These are phyloP conservation scores for Hormaphis cornu DNA, from an alignment of 1,140 invertebrate species.

Conservation along the genomic window DNA sequence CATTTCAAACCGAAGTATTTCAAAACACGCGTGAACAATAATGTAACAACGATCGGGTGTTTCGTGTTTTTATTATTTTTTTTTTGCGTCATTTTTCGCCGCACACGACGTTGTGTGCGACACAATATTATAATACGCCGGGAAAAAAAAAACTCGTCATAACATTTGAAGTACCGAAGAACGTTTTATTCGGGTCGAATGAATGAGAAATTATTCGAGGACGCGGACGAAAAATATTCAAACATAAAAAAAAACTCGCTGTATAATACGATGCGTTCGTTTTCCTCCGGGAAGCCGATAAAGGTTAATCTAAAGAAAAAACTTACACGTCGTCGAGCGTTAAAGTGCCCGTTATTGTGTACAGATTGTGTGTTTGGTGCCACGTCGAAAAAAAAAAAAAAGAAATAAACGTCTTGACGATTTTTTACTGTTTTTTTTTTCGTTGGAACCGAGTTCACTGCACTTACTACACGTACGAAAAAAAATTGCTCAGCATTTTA, in stretches of 20 bases:
- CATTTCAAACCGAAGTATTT: too few relatives aligned
- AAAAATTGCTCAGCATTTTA: too few relatives aligned
- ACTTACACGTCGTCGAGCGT: not conserved
- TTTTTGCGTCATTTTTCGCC: too few relatives aligned
- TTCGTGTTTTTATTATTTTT: too few relatives aligned
- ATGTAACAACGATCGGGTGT: too few relatives aligned
- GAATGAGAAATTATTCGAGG: not conserved
- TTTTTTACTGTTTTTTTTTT: not conserved
- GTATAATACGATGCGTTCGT: not conserved
- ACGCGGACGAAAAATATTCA: not conserved
- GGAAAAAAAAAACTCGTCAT: too few relatives aligned
- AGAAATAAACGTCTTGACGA: not conserved
- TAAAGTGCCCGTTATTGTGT: not conserved
- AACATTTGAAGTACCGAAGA: too few relatives aligned
- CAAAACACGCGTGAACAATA: too few relatives aligned
- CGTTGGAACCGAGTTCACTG: not conserved
- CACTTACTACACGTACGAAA: too few relatives aligned
- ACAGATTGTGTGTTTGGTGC: not conserved
- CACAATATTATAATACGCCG: too few relatives aligned
- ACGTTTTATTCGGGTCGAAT: too few relatives aligned
- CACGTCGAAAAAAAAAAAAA: not conserved
- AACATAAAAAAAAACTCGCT: not conserved
- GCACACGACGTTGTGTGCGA: too few relatives aligned
- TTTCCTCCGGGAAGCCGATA: not conserved
- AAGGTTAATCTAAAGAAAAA: constrained; percentile 1